phyloP scores from a whole-genome alignment of 2,888 invertebrate genomes.

The Drosophila kuntzei region DNA sequence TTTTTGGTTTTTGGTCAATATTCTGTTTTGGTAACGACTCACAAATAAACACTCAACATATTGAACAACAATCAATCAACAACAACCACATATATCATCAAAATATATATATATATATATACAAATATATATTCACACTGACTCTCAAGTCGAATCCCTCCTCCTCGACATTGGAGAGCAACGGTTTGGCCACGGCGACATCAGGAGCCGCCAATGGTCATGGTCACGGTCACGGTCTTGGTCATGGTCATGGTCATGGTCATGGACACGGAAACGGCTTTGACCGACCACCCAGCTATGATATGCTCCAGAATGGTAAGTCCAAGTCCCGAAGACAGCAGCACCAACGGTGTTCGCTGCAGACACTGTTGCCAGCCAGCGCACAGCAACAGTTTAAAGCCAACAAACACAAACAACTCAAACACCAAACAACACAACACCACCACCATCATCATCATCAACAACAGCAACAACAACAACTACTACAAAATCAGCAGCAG shows the following conservation, averaged over 20 bases:
- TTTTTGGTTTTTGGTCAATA: constrained; percentile 66
- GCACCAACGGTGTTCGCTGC: constrained; percentile 83
- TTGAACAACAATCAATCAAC: constrained; percentile 40
- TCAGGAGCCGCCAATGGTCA: constrained; percentile 49
- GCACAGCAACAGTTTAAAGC: constrained; percentile 81
- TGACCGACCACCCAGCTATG: constrained; percentile 84
- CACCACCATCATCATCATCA: constrained; percentile 45
- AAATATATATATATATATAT: constrained; percentile 5
- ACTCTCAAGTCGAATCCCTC: constrained; percentile 84
- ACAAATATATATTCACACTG: constrained; percentile 12
- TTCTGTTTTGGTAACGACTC: constrained; percentile 69
- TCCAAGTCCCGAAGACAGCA: constrained; percentile 85
- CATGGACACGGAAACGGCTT: constrained; percentile 44
- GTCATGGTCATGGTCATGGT: constrained; percentile 52
- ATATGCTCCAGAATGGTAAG: constrained; percentile 86
- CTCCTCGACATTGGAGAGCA: constrained; percentile 83
- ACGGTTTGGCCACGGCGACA: constrained; percentile 70
- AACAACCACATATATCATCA: constrained; percentile 40
- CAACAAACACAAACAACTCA: constrained; percentile 80
- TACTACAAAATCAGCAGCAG: constrained; percentile 40
- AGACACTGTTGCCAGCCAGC: constrained; percentile 82
- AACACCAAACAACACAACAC: constrained; percentile 56
- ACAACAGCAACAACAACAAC: constrained; percentile 52
- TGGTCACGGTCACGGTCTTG: constrained; percentile 45
- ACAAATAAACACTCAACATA: constrained; percentile 41